These are phyloP conservation scores for Epirrhoe alternata DNA, from an alignment of 2,888 invertebrate genomes.

Conservation along the genomic window DNA sequence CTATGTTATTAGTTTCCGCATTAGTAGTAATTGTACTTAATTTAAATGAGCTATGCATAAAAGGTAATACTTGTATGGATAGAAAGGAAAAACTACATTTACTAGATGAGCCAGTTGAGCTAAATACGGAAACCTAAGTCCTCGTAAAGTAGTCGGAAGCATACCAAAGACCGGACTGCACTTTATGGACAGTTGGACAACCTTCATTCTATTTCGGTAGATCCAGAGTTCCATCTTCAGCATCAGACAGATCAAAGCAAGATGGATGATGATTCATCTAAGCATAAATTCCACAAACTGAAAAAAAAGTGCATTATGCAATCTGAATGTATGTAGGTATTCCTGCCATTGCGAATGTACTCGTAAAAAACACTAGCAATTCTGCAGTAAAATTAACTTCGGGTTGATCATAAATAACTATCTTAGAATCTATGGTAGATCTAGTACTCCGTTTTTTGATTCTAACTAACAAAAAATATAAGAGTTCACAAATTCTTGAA, in stretches of 20 bases:
- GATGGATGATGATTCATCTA: too few species aligned
- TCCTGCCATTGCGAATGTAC: conserved; percentile 15
- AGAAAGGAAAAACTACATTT: not conserved
- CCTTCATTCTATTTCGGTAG: not conserved
- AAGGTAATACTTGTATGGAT: not conserved
- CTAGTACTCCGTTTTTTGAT: too few species aligned
- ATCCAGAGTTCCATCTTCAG: not conserved
- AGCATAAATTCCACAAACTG: too few species aligned
- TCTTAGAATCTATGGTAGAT: not conserved
- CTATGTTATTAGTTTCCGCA: too few species aligned
- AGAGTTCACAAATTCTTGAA: too few species aligned
- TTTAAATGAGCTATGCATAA: too few species aligned
- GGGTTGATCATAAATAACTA: not conserved
- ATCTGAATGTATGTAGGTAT: too few species aligned
- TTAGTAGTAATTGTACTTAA: too few species aligned
- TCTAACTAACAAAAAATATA: too few species aligned
- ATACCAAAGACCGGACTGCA: not conserved
- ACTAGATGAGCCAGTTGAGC: not conserved
- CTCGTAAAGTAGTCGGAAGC: not conserved
- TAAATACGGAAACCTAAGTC: not conserved
- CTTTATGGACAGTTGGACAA: not conserved
- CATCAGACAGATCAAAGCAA: too few species aligned
- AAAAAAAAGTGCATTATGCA: too few species aligned
- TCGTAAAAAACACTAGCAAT: conserved; percentile 12
- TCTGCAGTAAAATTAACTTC: conserved; percentile 5